These are phyloP conservation scores for Escarpia spicata DNA, from an alignment of 2,888 invertebrate genomes.

Conservation along the genomic window DNA sequence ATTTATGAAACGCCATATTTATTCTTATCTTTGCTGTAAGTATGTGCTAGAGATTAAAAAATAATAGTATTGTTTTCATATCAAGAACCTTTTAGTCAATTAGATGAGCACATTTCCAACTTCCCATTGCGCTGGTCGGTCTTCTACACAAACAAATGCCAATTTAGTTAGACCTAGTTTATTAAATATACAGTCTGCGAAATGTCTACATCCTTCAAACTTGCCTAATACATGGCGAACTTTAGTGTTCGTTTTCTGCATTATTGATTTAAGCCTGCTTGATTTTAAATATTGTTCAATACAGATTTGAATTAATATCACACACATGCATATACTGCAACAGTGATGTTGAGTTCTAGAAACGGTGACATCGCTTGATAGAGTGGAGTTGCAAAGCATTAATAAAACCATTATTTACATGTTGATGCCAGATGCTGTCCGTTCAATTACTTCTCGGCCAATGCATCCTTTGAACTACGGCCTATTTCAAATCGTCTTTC, in stretches of 20 bases:
- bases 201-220: no score
- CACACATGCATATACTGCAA: not conserved
- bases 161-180: no score
- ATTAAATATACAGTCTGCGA: no score
- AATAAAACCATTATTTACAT: not conserved
- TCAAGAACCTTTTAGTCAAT: no score
- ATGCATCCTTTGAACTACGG: not conserved
- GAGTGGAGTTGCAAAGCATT: not conserved
- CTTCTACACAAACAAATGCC: no score
- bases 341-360: not conserved
- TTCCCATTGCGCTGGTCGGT: no score
- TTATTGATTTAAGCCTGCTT: not conserved
- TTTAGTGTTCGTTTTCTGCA: not conserved
- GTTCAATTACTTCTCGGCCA: not conserved
- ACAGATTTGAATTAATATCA: not conserved
- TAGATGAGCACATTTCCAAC: no score
- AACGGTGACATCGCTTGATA: not conserved
- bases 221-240: no score
- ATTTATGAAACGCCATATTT: no score
- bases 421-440: not conserved
- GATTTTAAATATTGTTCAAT: not conserved
- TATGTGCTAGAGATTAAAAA: no score
- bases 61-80: no score
- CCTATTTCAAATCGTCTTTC: not conserved
- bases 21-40: no score